Base-by-base conservation (phyloP, 1,140 invertebrate genomes). In the Zeugodacus cucurbitae region DNA sequence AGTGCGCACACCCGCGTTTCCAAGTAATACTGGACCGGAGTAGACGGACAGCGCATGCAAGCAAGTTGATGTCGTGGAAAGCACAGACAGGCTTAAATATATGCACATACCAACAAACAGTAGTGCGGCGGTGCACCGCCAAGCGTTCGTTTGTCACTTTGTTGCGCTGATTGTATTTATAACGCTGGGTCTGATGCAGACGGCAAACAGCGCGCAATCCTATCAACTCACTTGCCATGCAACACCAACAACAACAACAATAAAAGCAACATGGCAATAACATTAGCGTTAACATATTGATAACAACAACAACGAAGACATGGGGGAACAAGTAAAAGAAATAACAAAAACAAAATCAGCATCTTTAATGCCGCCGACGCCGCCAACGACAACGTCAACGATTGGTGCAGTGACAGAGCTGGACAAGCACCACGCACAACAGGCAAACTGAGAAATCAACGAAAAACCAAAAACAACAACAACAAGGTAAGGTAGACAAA, bases 361-460 rank as follows among this genome's bases (percentile, higher is more conserved):
- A 67, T 29, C 41, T 70, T 59, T 70, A 87, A 87, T 70, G 26
- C 54, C 62, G 58, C 54, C 87, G 58, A 44, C 87, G 62, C 48
- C 58, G 34, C 54, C 87, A 54, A 41, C 87, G 37, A 67, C 86
- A 64, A 59, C 87, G 34, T 20, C 87, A 70, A 87, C 64, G 37
- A 67, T 26, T n/a, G 58, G 10, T 26, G 58, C 87, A 87, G 22
- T 34, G 37, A 70, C 87, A 87, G 59, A 59, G 29, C 44, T 62
- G 41, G 57, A 62, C 44, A 54, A 26, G 14, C 10, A 82, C 41
- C 37, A 26, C 58, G 22, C n/a, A 54, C 85, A 34, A 58, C 85
- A 54, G 44, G 41, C 74, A 29, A 89, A 86, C 62, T 41, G 44
- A 87, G 41, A 87, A 64, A 62, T 87, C 58, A 67, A 48, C 22